Evolutionary conservation across 2,888 invertebrate species (phyloP).

Genomic region (Zhengitettix transpicula): DNA sequence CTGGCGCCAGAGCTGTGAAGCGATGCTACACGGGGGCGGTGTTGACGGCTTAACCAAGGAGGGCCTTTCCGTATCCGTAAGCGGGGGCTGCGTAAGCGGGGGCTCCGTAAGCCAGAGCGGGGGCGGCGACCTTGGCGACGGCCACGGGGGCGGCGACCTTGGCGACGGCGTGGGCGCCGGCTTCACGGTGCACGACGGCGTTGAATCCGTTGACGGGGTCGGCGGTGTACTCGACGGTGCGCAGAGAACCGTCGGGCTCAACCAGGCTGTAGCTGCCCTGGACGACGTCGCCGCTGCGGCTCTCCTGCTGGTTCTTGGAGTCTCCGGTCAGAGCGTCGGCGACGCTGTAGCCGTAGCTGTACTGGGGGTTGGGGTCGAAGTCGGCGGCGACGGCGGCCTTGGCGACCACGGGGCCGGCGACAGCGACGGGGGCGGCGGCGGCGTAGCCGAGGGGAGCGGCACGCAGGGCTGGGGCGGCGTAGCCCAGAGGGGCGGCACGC

Average conservation of each 20-base stretch:
- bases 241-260: constrained; percentile 11
- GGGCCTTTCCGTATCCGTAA: constrained; percentile 2
- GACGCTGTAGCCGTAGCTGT: constrained; percentile 12
- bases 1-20: no score
- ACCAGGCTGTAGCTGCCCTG: constrained; percentile 11
- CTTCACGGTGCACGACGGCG: constrained; percentile 11
- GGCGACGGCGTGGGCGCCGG: constrained; percentile 6
- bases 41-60: constrained; percentile 4
- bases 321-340: constrained; percentile 13
- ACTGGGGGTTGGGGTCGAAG: constrained; percentile 13
- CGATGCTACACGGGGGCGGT: no score
- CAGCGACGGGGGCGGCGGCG: constrained; percentile 7
- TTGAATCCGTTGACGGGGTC: constrained; percentile 13
- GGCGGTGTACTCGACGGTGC: constrained; percentile 11
- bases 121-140: constrained; percentile 6
- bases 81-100: constrained; percentile 8
- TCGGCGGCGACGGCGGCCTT: constrained; percentile 11
- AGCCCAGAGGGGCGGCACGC: constrained; percentile 19
- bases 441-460: constrained; percentile 8
- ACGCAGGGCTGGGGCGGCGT: constrained; percentile 5
- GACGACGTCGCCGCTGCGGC: constrained; percentile 10
- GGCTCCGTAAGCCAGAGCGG: constrained; percentile 11
- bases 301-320: constrained; percentile 12
- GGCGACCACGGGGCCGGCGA: constrained; percentile 3
- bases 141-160: constrained; percentile 7